phyloP scores from a whole-genome alignment of 2,797 vertebrate genomes.

The Setipinna tenuifilis region DNA sequence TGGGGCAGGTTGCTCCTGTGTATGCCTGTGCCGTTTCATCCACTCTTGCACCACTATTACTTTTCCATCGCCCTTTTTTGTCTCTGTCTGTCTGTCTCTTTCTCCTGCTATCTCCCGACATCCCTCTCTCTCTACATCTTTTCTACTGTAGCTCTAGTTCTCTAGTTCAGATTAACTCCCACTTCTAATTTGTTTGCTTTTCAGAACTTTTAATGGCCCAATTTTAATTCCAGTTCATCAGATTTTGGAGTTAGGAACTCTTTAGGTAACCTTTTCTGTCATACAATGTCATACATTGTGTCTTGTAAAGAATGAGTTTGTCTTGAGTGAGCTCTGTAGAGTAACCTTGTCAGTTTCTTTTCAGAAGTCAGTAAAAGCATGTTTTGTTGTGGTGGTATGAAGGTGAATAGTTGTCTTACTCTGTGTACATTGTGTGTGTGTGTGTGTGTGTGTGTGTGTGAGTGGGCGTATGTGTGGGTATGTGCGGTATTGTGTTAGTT shows the following conservation, averaged over 20 bases:
- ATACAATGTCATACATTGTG: background rate
- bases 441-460: constrained; percentile 24
- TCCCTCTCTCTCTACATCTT: background rate
- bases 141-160: background rate
- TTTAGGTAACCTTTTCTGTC: background rate
- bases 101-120: too few relatives aligned
- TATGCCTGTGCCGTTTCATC: constrained; percentile 30
- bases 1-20: constrained; percentile 50
- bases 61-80: background rate
- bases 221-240: background rate
- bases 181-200: background rate
- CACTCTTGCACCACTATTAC: constrained; percentile 31
- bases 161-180: background rate
- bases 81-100: too few relatives aligned
- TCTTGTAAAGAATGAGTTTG: constrained; percentile 4
- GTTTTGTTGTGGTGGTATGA: background rate
- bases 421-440: too few relatives aligned
- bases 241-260: background rate
- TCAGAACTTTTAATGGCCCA: background rate
- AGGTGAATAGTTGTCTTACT: background rate
- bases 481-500: background rate
- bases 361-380: background rate
- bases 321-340: background rate
- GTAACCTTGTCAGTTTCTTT: constrained; percentile 24
- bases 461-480: background rate